Percentiles rank a stretch among this genome's conserved stretches.
phyloP scores from a whole-genome alignment of 2,888 invertebrate genomes.

The Auanema freiburgensis region DNA sequence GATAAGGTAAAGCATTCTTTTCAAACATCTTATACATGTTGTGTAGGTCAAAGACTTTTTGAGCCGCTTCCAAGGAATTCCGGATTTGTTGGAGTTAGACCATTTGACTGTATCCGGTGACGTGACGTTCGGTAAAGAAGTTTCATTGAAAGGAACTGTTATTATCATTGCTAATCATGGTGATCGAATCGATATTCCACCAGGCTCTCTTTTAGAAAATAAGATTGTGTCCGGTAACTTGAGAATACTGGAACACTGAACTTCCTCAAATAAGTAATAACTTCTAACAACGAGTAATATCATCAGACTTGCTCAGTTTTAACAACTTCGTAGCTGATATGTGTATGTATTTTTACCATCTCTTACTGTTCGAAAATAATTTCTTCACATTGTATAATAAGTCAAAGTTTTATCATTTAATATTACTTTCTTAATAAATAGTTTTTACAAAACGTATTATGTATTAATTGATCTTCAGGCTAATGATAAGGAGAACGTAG shows the following conservation, averaged over 20 bases:
- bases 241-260: constrained; percentile 85
- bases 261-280: no score
- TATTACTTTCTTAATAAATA: no score
- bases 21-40: not conserved
- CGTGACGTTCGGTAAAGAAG: constrained; percentile 94
- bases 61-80: constrained; percentile 88
- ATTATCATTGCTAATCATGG: constrained; percentile 99
- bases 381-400: no score
- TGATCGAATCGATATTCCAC: constrained; percentile 95
- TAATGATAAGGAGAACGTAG: no score
- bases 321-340: no score
- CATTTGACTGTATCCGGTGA: constrained; percentile 98
- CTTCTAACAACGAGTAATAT: no score
- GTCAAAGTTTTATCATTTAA: no score
- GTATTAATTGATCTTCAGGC: no score
- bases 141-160: constrained; percentile 91
- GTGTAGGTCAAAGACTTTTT: constrained; percentile 87
- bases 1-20: constrained; percentile 75
- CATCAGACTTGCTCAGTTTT: no score
- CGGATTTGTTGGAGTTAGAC: constrained; percentile 93
- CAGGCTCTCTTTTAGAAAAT: constrained; percentile 92
- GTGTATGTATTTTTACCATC: no score
- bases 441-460: no score
- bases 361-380: no score
- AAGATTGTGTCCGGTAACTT: constrained; percentile 99